These are phyloP conservation scores for Lampris megalopsis DNA, from an alignment of 2,113 vertebrate genomes.

Conservation along the genomic window DNA sequence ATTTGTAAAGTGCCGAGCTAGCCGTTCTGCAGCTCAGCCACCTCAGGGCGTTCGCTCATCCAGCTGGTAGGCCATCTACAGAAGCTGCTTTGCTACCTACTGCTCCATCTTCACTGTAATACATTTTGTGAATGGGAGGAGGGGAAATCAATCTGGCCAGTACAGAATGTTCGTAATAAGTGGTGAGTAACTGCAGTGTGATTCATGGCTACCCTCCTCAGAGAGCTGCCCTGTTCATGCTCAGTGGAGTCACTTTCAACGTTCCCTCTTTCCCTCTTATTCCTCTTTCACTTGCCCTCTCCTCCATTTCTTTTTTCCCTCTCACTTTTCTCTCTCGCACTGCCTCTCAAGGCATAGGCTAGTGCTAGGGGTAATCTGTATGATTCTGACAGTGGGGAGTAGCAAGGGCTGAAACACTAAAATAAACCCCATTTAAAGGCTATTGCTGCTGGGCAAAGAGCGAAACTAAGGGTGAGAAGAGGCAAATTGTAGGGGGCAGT, in stretches of 20 bases:
- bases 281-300: slow-evolving; percentile 24
- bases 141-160: slow-evolving; percentile 74
- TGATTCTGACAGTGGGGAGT: slow-evolving; percentile 54
- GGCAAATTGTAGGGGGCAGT: slow-evolving; percentile 47
- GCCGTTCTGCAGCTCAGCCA: slow-evolving; percentile 62
- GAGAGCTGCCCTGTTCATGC: slow-evolving; percentile 67
- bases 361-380: slow-evolving; percentile 61
- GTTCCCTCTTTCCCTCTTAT: slow-evolving; percentile 34
- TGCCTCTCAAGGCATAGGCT: slow-evolving; percentile 33
- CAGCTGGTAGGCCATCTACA: slow-evolving; percentile 63
- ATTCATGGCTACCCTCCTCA: slow-evolving; percentile 67
- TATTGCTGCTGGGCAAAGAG: slow-evolving; percentile 43
- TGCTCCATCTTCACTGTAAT: slow-evolving; percentile 69
- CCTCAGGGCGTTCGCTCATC: slow-evolving; percentile 65
- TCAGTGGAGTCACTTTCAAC: slow-evolving; percentile 60
- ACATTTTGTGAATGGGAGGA: slow-evolving; percentile 78
- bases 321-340: slow-evolving; percentile 12
- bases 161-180: slow-evolving; percentile 80
- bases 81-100: slow-evolving; percentile 59
- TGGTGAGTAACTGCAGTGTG: slow-evolving; percentile 76
- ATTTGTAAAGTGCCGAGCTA: slow-evolving; percentile 60
- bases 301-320: slow-evolving; percentile 8
- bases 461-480: neutral
- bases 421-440: slow-evolving; percentile 62
- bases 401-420: slow-evolving; percentile 52